Evolutionary conservation across 53 echinoderm and acorn worm genomes (phyloP).

Genomic region (Crossaster papposus): DNA sequence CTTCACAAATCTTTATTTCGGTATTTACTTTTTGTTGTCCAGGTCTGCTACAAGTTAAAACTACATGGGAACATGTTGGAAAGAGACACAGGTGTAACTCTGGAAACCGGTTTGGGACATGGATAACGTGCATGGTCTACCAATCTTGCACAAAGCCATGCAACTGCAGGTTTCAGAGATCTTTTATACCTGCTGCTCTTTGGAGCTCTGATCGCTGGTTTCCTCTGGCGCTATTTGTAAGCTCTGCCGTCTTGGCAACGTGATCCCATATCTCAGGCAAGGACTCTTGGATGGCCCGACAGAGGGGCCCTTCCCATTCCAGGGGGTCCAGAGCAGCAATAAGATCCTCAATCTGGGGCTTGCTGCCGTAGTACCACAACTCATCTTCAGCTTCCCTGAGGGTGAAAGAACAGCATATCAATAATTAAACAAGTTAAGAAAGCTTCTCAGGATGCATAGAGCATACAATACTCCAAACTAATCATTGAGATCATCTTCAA

Average conservation of each 20-base stretch:
- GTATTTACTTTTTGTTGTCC: no score
- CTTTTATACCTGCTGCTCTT: constrained; percentile 67
- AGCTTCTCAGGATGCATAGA: not conserved
- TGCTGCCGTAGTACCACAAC: constrained; percentile 87
- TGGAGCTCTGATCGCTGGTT: constrained; percentile 80
- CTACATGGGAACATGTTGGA: no score
- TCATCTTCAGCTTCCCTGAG: constrained; percentile 67
- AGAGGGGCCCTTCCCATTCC: constrained; percentile 90
- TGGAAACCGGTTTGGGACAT: no score
- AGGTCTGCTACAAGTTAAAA: no score
- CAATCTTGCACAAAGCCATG: no score
- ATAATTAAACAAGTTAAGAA: not conserved
- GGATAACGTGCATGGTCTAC: no score
- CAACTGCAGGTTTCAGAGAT: not conserved
- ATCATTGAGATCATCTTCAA: no score
- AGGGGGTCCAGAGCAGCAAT: constrained; percentile 79
- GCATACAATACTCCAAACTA: no score
- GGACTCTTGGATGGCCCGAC: constrained; percentile 73
- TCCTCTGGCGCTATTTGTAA: constrained; percentile 88
- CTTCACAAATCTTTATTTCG: no score
- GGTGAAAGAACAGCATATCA: not conserved
- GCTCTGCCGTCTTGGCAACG: constrained; percentile 87
- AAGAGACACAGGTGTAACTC: no score
- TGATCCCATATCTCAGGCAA: constrained; percentile 85
- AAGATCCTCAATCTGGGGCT: constrained; percentile 85